Percentiles rank a stretch among this genome's conserved stretches.
Evolutionary conservation across 2,888 invertebrate genomes (phyloP).

Genomic region (Nephrocerus scutellatus): DNA sequence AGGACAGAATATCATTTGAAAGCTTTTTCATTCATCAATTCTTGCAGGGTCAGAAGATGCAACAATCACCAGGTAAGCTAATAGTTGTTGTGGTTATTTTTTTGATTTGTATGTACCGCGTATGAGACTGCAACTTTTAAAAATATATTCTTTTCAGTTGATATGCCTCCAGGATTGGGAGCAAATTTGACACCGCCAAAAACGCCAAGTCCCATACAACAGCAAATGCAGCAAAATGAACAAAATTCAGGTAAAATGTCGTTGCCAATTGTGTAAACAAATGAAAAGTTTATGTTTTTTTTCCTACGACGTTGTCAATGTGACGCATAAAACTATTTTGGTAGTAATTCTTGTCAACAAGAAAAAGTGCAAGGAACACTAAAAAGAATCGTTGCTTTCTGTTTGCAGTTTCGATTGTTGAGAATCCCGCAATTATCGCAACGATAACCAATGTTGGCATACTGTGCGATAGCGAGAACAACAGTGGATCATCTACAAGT

Average conservation of each 20-base stretch:
- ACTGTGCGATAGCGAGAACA: constrained; percentile 48
- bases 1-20: constrained; percentile 93
- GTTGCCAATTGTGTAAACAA: too few species aligned
- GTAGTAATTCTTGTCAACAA: too few species aligned
- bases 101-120: not conserved
- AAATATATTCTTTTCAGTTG: constrained; percentile 35
- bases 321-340: too few species aligned
- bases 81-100: constrained; percentile 1
- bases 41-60: constrained; percentile 60
- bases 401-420: constrained; percentile 49
- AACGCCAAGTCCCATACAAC: constrained; percentile 49
- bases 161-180: constrained; percentile 37
- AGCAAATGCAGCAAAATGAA: constrained; percentile 44
- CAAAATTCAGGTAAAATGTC: constrained; percentile 37
- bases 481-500: constrained; percentile 51
- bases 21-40: constrained; percentile 94
- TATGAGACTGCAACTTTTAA: not conserved
- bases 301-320: too few species aligned
- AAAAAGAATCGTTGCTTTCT: too few species aligned
- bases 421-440: constrained; percentile 52
- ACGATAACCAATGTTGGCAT: constrained; percentile 54
- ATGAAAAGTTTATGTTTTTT: too few species aligned
- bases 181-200: constrained; percentile 43
- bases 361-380: too few species aligned
- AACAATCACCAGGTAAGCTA: constrained; percentile 48